Evolutionary conservation across 2,113 vertebrate species (phyloP).

Genomic region (Furnarius figulus): DNA sequence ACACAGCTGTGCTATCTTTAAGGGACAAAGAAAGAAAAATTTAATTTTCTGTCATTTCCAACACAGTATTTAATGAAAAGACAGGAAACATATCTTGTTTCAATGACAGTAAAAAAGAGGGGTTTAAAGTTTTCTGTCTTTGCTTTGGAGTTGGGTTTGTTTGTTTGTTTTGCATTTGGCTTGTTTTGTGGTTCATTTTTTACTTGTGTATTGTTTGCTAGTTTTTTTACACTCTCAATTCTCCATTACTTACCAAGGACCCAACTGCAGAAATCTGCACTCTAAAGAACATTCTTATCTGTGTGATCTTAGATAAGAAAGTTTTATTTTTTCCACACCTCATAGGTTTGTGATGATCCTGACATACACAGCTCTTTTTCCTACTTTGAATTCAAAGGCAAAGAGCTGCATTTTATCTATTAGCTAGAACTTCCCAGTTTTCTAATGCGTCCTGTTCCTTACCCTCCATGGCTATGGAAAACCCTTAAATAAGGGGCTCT

Average conservation of each 20-base stretch:
- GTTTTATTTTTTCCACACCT: neutral
- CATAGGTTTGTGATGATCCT: neutral
- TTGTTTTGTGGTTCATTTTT: neutral
- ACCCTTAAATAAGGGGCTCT: slow-evolving; percentile 58
- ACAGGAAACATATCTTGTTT: neutral
- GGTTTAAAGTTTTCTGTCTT: neutral
- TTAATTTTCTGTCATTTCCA: neutral
- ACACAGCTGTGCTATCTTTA: neutral
- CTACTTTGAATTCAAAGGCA: neutral
- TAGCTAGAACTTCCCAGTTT: neutral
- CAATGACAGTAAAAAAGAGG: neutral
- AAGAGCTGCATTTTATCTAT: neutral
- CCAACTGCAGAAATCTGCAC: neutral
- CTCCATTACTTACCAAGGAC: neutral
- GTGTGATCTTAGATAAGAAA: neutral
- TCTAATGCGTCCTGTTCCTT: slow-evolving; percentile 39
- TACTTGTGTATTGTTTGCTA: too few species aligned
- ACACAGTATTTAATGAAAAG: neutral
- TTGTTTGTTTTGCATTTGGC: neutral
- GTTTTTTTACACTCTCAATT: neutral
- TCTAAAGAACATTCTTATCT: neutral
- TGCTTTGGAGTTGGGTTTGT: neutral
- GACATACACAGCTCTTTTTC: neutral
- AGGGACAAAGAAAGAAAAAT: neutral
- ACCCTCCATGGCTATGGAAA: slow-evolving; percentile 51